These are phyloP conservation scores for Malachius bipustulatus DNA, from an alignment of 2,888 invertebrate genomes.

Conservation along the genomic window DNA sequence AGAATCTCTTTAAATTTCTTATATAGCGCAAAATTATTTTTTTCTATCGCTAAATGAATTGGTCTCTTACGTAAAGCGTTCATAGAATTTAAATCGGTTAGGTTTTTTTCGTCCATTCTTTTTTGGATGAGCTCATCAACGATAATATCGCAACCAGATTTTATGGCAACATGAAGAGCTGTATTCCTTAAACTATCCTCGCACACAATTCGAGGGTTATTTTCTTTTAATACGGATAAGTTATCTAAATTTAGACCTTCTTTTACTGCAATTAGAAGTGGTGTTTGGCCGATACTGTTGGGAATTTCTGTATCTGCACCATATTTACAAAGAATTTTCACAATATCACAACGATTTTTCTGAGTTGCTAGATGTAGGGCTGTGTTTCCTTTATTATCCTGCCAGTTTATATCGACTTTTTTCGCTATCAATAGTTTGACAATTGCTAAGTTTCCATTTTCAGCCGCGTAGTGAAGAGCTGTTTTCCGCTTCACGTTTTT, in stretches of 20 bases:
- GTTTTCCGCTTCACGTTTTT: background rate
- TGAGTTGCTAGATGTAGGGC: background rate
- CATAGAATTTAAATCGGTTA: background rate
- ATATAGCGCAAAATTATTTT: background rate
- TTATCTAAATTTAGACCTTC: slow-evolving; percentile 1
- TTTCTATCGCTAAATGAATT: background rate
- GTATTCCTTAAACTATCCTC: background rate
- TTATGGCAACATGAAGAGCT: background rate
- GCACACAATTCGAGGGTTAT: background rate
- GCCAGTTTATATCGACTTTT: background rate
- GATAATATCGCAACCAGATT: background rate
- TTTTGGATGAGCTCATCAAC: background rate
- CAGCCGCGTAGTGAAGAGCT: background rate
- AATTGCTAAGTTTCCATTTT: background rate
- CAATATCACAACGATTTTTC: background rate
- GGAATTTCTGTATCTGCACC: background rate
- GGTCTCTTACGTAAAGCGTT: no score
- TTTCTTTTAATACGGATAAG: background rate
- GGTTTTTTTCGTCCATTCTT: no score
- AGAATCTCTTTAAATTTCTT: background rate
- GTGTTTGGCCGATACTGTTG: background rate
- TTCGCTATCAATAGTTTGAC: background rate
- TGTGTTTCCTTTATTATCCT: slow-evolving; percentile 2
- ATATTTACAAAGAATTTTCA: background rate
- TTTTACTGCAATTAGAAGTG: background rate